Evolutionary conservation across 2,113 vertebrate species (phyloP).

Genomic region (Myrmecophaga tridactyla): DNA sequence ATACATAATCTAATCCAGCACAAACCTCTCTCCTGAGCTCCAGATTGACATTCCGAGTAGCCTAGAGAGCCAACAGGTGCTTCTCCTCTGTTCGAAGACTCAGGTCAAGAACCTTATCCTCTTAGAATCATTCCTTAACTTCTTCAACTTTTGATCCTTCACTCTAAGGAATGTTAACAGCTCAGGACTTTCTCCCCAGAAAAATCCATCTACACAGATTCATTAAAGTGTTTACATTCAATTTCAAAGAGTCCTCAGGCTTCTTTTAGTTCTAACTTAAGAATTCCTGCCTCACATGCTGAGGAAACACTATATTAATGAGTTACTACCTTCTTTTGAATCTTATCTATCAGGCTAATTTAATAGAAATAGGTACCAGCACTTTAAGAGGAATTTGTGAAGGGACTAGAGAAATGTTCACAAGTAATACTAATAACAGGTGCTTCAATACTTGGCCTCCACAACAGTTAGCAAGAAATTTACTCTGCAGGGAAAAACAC

Average conservation of each 20-base stretch:
- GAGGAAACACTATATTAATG: conserved; percentile 75
- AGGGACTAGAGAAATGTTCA: conserved; percentile 58
- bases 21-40: not conserved
- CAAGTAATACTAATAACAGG: conserved; percentile 72
- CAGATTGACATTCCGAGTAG: not conserved
- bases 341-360: conserved; percentile 81
- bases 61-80: not conserved
- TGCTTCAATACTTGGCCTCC: conserved; percentile 73
- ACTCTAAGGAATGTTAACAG: not conserved
- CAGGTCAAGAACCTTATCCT: not conserved
- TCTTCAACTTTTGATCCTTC: not conserved
- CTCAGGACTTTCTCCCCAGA: not conserved
- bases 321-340: conserved; percentile 80
- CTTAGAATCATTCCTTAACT: not conserved
- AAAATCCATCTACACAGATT: not conserved
- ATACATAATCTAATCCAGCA: not conserved
- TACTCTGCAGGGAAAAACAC: not conserved
- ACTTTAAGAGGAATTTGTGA: conserved; percentile 84
- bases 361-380: conserved; percentile 70
- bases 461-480: not conserved
- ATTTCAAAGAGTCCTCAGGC: conserved; percentile 2
- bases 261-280: not conserved
- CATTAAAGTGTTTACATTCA: not conserved
- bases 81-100: not conserved
- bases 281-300: not conserved